Percentiles rank a stretch among this genome's conserved stretches.
These are phyloP conservation scores for Sarcophaga carnaria DNA, from an alignment of 2,888 invertebrate genomes.

Conservation along the genomic window DNA sequence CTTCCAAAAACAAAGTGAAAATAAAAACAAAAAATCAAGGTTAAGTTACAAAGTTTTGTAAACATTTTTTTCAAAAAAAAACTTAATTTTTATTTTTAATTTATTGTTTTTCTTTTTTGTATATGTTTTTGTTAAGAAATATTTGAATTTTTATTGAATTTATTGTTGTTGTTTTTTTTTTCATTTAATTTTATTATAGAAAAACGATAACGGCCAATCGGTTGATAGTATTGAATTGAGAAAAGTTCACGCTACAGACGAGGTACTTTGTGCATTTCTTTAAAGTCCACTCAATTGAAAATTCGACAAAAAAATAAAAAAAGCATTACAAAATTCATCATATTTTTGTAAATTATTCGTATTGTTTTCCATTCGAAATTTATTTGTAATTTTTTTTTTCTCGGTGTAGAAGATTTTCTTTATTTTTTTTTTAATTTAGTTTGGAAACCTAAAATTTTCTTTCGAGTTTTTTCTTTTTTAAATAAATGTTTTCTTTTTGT, in stretches of 20 bases:
- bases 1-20: conserved; percentile 12
- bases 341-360: conserved; percentile 58
- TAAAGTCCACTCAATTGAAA: conserved; percentile 58
- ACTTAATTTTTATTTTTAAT: conserved; percentile 14
- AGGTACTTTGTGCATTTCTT: conserved; percentile 82
- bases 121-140: conserved; percentile 30
- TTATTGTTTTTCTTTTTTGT: conserved; percentile 11
- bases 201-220: conserved; percentile 82
- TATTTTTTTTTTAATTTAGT: conserved; percentile 17
- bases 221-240: conserved; percentile 82
- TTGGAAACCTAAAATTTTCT: background rate
- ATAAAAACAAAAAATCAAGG: conserved; percentile 28
- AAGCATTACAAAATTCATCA: conserved; percentile 67
- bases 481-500: conserved; percentile 68
- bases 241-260: conserved; percentile 83
- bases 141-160: conserved; percentile 55
- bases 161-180: conserved; percentile 18
- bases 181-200: conserved; percentile 79
- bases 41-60: conserved; percentile 52
- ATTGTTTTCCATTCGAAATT: conserved; percentile 37
- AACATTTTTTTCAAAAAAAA: conserved; percentile 24
- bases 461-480: conserved; percentile 40
- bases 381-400: conserved; percentile 27
- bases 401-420: conserved; percentile 53
- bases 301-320: conserved; percentile 61